phyloP scores from a whole-genome alignment of 2,888 invertebrate species.

The Sphecodes monilicornis region DNA sequence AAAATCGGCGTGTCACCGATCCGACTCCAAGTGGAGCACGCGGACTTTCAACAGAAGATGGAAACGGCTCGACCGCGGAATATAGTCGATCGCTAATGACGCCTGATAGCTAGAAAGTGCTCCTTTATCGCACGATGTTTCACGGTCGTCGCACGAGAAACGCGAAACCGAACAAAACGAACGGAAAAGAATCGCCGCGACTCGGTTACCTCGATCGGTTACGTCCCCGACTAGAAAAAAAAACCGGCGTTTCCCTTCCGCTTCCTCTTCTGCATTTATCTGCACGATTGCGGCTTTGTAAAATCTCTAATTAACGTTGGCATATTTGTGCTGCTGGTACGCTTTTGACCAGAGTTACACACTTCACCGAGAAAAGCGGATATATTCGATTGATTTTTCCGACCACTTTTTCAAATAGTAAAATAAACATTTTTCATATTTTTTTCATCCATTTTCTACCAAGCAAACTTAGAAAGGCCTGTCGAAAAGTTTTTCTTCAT shows the following conservation, averaged over 20 bases:
- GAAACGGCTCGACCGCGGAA: conserved; percentile 24
- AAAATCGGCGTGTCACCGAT: conserved; percentile 54
- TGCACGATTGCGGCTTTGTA: background rate
- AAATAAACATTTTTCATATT: too few species aligned
- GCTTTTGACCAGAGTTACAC: background rate
- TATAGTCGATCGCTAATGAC: conserved; percentile 36
- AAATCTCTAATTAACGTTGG: background rate
- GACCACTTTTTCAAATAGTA: background rate
- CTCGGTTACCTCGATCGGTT: background rate
- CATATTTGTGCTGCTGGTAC: background rate
- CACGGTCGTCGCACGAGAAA: conserved; percentile 3
- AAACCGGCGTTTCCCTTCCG: conserved; percentile 2
- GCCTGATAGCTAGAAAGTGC: conserved; percentile 51
- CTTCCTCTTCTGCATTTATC: background rate
- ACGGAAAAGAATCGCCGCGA: conserved; percentile 1
- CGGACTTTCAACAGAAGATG: conserved; percentile 53
- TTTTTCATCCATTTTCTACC: too few species aligned
- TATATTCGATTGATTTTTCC: background rate
- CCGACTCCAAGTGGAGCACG: conserved; percentile 45
- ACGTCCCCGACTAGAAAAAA: background rate
- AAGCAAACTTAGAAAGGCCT: too few species aligned
- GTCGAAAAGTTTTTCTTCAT: too few species aligned
- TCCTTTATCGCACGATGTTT: conserved; percentile 35
- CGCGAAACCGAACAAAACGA: background rate
- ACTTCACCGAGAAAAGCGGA: background rate